Evolutionary conservation across 1,140 invertebrate species (phyloP).

Genomic region (Trachelipus rathkii): DNA sequence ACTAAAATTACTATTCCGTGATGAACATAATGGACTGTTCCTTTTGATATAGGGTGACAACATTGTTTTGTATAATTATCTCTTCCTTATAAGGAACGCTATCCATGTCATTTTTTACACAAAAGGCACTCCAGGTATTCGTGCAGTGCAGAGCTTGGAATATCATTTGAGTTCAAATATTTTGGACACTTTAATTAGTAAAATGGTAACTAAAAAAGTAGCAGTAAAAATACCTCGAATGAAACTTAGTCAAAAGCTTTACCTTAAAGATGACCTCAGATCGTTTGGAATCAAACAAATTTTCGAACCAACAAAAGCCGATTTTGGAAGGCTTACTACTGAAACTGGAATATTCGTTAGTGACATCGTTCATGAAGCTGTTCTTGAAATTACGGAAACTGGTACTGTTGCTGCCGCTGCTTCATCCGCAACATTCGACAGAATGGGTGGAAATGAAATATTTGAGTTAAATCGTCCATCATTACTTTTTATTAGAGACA

Average conservation of each 20-base stretch:
- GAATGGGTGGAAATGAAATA: conserved; percentile 10
- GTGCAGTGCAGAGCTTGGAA: conserved; percentile 50
- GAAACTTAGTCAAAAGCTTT: conserved; percentile 58
- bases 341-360: conserved; percentile 55
- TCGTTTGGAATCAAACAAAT: conserved; percentile 57
- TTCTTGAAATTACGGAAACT: conserved; percentile 74
- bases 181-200: conserved; percentile 21
- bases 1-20: conserved; percentile 56
- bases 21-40: conserved; percentile 61
- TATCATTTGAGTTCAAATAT: conserved; percentile 33
- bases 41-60: conserved; percentile 56
- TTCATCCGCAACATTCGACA: conserved; percentile 53
- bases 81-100: conserved; percentile 65
- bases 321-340: conserved; percentile 59
- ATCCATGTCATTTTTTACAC: conserved; percentile 69
- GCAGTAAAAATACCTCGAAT: conserved; percentile 63
- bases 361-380: conserved; percentile 69
- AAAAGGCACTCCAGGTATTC: conserved; percentile 47
- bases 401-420: conserved; percentile 70
- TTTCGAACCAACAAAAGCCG: conserved; percentile 58
- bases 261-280: conserved; percentile 56
- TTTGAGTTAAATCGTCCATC: conserved; percentile 66
- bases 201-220: conserved; percentile 45
- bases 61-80: conserved; percentile 60
- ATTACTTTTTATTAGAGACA: conserved; percentile 65